phyloP scores from a whole-genome alignment of 2,797 vertebrate genomes.

The Gymnopithys bicolor region DNA sequence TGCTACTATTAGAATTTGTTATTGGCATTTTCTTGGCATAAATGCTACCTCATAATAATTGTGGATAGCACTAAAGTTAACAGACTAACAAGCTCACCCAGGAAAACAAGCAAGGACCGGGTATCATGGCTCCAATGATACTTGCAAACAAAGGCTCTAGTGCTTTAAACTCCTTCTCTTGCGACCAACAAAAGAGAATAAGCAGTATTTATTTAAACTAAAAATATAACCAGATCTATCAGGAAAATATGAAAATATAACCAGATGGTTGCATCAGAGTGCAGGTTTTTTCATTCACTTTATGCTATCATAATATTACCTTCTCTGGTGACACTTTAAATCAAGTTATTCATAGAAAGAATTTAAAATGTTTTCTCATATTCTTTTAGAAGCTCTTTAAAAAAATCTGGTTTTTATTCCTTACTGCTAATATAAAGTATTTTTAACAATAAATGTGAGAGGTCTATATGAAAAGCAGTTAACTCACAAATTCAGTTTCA shows the following conservation, averaged over 20 bases:
- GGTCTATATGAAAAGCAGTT: neutral
- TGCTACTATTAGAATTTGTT: neutral
- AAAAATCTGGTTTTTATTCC: neutral
- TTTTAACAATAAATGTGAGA: neutral
- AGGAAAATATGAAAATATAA: constrained; percentile 2
- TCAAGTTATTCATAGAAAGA: neutral
- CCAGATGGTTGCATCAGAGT: neutral
- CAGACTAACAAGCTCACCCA: neutral
- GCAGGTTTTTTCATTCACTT: neutral
- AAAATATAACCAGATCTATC: neutral
- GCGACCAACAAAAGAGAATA: neutral
- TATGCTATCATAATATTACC: neutral
- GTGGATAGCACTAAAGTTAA: neutral
- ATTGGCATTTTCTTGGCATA: neutral
- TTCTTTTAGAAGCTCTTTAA: neutral
- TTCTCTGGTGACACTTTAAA: neutral
- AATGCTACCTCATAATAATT: neutral
- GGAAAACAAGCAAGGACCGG: neutral
- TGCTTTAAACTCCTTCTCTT: neutral
- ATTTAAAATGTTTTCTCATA: neutral
- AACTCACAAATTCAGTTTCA: neutral
- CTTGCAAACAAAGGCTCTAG: neutral
- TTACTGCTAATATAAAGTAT: neutral
- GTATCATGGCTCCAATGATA: neutral
- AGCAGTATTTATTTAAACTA: neutral